Percentiles rank a stretch among this genome's conserved stretches.
Conservation (phyloP, 2,888 invertebrate species). For the Bursaphelenchus okinawaensis region DNA sequence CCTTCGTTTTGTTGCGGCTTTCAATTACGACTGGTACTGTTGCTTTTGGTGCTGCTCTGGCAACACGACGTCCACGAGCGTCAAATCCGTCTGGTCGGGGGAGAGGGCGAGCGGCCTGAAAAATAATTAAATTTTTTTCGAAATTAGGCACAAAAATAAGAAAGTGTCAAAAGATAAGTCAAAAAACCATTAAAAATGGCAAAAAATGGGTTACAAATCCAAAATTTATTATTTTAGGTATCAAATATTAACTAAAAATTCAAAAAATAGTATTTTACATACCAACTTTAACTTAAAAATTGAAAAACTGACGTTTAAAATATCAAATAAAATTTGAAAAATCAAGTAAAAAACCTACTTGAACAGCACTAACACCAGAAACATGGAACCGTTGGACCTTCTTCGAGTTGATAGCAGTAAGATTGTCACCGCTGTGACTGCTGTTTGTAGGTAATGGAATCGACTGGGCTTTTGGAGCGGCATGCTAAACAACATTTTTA, state of each 20-base stretch:
- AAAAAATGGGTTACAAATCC: too few relatives aligned
- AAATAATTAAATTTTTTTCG: too few relatives aligned
- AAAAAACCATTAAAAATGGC: too few relatives aligned
- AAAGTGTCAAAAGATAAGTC: too few relatives aligned
- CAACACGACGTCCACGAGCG: background rate
- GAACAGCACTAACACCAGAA: conserved; percentile 4
- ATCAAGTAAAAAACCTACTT: background rate
- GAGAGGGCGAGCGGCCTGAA: background rate
- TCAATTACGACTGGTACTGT: background rate
- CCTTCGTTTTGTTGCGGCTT: background rate
- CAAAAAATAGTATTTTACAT: too few relatives aligned
- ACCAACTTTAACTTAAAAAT: too few relatives aligned
- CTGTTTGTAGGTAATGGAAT: background rate
- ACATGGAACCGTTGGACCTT: conserved; percentile 7
- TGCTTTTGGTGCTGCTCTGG: background rate
- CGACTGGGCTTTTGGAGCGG: background rate
- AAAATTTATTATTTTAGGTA: too few relatives aligned
- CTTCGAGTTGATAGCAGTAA: background rate
- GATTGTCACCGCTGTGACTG: background rate
- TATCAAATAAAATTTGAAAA: background rate
- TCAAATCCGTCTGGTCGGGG: background rate
- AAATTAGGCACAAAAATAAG: too few relatives aligned
- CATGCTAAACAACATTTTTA: too few relatives aligned
- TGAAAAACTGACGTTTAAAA: too few relatives aligned
- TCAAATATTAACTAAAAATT: too few relatives aligned